These are phyloP conservation scores for Drosophila paulistorum DNA, from an alignment of 1,140 invertebrate species.

Conservation along the genomic window DNA sequence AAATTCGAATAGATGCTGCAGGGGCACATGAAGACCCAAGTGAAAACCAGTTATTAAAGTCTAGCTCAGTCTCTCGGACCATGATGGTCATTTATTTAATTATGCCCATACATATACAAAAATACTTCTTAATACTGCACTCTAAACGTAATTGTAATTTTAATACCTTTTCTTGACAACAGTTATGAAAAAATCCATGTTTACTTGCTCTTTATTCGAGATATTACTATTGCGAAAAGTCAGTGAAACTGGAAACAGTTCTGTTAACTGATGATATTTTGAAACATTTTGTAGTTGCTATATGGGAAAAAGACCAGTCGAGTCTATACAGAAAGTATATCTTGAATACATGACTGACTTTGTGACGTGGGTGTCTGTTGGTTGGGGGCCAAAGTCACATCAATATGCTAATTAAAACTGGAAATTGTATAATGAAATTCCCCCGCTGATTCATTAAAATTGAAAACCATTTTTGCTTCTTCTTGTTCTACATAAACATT, in stretches of 20 bases:
- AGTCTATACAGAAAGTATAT: not conserved
- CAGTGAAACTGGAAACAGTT: too few relatives aligned
- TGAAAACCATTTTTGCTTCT: constrained; percentile 42
- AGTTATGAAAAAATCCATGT: too few relatives aligned
- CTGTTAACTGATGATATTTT: not conserved
- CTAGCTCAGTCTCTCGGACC: not conserved
- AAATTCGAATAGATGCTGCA: constrained; percentile 11
- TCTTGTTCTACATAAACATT: constrained; percentile 10
- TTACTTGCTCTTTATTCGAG: too few relatives aligned
- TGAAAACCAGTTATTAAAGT: constrained; percentile 28
- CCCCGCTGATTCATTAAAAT: constrained; percentile 33
- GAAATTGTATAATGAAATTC: constrained; percentile 57
- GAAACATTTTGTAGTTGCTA: too few relatives aligned
- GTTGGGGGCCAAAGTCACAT: constrained; percentile 33
- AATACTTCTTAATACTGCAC: not conserved
- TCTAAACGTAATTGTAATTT: not conserved
- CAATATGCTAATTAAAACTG: constrained; percentile 60
- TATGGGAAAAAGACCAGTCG: too few relatives aligned
- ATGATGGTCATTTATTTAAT: constrained; percentile 25
- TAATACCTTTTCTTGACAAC: not conserved
- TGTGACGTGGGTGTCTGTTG: constrained; percentile 10
- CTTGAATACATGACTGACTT: not conserved
- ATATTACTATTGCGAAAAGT: too few relatives aligned
- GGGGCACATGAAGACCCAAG: not conserved
- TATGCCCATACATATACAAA: not conserved